Evolutionary conservation across 2,113 vertebrate species (phyloP).

Genomic region (Heptranchias perlo): DNA sequence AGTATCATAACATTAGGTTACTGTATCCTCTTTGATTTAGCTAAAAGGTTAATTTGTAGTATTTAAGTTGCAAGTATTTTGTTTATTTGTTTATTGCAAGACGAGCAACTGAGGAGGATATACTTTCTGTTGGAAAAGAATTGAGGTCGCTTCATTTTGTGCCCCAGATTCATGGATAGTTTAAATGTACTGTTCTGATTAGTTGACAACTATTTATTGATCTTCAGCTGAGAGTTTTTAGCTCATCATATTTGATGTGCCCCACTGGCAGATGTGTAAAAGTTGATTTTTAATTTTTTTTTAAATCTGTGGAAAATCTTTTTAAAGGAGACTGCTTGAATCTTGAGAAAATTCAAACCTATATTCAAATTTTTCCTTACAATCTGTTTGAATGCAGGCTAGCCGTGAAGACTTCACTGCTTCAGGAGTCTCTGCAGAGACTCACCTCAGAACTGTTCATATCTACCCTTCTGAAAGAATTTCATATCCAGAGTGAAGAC

Average conservation of each 20-base stretch:
- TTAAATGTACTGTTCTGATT: conserved; percentile 58
- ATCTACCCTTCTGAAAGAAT: conserved; percentile 57
- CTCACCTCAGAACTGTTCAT: conserved; percentile 58
- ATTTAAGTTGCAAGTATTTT: no score
- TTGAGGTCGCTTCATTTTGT: conserved; percentile 41
- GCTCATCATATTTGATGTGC: conserved; percentile 64
- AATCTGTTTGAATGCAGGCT: conserved; percentile 46
- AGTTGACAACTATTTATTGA: conserved; percentile 51
- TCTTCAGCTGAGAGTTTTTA: conserved; percentile 50
- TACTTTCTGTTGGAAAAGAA: not conserved
- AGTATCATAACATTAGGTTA: no score
- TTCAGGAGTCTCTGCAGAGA: conserved; percentile 50
- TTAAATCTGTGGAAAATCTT: conserved; percentile 39
- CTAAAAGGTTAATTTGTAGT: no score
- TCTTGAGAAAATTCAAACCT: conserved; percentile 42
- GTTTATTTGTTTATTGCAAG: no score
- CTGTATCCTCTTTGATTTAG: no score
- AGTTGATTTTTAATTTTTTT: conserved; percentile 46
- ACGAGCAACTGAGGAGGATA: not conserved
- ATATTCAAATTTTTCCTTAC: not conserved
- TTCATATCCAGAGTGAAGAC: conserved; percentile 62
- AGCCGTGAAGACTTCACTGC: conserved; percentile 50
- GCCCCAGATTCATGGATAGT: conserved; percentile 42
- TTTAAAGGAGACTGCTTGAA: conserved; percentile 48
- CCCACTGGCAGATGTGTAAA: conserved; percentile 50